phyloP scores from a whole-genome alignment of 2,888 invertebrate species.

The Lutraria lutraria region DNA sequence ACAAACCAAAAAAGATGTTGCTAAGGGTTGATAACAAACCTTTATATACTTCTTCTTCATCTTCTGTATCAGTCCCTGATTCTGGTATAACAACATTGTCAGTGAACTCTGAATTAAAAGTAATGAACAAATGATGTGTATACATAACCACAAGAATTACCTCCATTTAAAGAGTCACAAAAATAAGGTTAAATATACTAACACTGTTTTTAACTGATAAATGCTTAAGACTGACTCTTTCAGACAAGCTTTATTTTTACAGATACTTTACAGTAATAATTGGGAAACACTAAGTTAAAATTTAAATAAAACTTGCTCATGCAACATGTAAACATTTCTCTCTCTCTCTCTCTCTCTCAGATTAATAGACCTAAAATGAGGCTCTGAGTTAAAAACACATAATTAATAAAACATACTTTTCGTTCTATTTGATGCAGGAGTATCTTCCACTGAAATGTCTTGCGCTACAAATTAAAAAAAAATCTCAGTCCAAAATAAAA shows the following conservation, averaged over 20 bases:
- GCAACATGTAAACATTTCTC: no score
- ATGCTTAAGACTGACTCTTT: no score
- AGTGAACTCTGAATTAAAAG: constrained; percentile 56
- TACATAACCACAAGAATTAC: neutral
- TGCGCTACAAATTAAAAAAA: constrained; percentile 39
- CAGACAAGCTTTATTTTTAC: no score
- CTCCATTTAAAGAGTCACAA: neutral
- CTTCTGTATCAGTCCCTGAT: constrained; percentile 76
- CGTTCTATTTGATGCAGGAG: constrained; percentile 64
- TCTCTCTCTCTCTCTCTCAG: no score
- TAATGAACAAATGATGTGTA: neutral
- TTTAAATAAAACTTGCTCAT: no score
- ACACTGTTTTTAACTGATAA: no score
- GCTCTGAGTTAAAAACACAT: neutral
- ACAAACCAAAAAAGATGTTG: no score
- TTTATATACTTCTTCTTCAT: constrained; percentile 46
- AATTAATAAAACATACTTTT: constrained; percentile 58
- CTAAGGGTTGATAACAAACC: neutral
- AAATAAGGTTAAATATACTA: neutral
- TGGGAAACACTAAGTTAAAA: no score
- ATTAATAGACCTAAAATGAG: neutral
- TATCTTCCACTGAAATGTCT: constrained; percentile 72
- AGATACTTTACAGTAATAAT: no score
- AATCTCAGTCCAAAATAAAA: neutral
- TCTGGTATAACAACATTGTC: constrained; percentile 73